Base-by-base conservation (phyloP, 2,888 invertebrate genomes). In the Limnephilus marmoratus region DNA sequence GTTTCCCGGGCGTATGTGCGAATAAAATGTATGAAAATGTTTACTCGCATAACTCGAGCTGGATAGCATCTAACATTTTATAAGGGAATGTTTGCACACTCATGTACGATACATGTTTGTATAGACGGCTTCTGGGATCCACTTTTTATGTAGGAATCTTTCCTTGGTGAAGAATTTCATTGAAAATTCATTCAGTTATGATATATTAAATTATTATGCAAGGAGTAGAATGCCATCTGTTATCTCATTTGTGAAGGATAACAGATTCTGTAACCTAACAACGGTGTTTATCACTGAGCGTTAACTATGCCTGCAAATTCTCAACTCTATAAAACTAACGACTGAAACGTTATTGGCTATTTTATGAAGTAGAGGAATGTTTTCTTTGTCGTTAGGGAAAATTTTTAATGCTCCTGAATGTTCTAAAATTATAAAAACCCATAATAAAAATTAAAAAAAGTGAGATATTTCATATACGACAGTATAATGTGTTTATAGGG, bases 41-140 rank as follows among this genome's bases (percentile, higher is more conserved):
- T 91, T 89, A 90, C 91, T 91, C 53, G 81, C 89, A 89, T 91
- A 91, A 89, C 89, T 90, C 81, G 80, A 45, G 45, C 53, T 34
- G 89, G 91, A 89, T 88, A 89, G 88, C 88, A 91, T 91, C 91
- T 53, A 91, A 91, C 88, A 91, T 91, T 87, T 87, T 91, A 24
- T n/a, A 82, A 13, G 87, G 81, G 24, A 68, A 68, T 68, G 68
- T 68, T 68, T 68, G 24, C 68, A 68, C 68, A 68, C 68, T 68
- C n/a, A 7, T 68, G 68, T n/a, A 68, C 68, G 68, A 68, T 68
- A 68, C n/a, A n/a, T 68, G 68, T 68, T 68, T 68, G 68, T 9
- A 68, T 68, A 68, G 68, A 68, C 1, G 24, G 68, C 24, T 68
- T 68, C 68, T 68, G 68, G n/a, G 68, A 68, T 1, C 68, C 24